Percentiles rank a stretch among this genome's conserved stretches.
Evolutionary conservation across 2,113 vertebrate genomes (phyloP).

Genomic region (Sapajus apella): DNA sequence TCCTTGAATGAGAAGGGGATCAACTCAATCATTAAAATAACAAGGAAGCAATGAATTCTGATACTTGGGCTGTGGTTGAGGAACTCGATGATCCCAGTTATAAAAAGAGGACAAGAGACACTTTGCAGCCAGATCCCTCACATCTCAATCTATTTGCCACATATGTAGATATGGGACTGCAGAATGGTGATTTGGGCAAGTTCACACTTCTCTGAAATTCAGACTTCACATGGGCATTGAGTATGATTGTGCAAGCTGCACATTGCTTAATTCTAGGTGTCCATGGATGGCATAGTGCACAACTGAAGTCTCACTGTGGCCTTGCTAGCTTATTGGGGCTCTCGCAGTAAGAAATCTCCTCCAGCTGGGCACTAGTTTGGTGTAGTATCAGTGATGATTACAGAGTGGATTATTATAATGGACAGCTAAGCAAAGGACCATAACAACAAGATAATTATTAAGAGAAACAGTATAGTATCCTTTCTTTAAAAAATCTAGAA

Average conservation of each 20-base stretch:
- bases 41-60: background rate
- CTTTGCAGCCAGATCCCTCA: background rate
- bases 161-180: background rate
- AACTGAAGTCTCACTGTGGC: background rate
- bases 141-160: background rate
- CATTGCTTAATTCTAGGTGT: accelerated
- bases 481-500: background rate
- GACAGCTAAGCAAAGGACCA: background rate
- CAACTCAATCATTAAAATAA: background rate
- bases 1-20: background rate
- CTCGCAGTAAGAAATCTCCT: background rate
- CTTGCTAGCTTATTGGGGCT: background rate
- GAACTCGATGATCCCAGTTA: background rate
- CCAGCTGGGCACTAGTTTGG: background rate
- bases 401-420: background rate
- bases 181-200: no score
- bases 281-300: accelerated
- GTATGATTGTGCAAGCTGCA: background rate
- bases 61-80: background rate
- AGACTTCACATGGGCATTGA: background rate
- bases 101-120: background rate
- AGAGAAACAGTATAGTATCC: background rate
- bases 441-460: background rate
- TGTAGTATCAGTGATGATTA: background rate
- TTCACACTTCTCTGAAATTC: background rate